Conservation (phyloP, 2,888 invertebrate species). For the Isotomurus palustris region DNA sequence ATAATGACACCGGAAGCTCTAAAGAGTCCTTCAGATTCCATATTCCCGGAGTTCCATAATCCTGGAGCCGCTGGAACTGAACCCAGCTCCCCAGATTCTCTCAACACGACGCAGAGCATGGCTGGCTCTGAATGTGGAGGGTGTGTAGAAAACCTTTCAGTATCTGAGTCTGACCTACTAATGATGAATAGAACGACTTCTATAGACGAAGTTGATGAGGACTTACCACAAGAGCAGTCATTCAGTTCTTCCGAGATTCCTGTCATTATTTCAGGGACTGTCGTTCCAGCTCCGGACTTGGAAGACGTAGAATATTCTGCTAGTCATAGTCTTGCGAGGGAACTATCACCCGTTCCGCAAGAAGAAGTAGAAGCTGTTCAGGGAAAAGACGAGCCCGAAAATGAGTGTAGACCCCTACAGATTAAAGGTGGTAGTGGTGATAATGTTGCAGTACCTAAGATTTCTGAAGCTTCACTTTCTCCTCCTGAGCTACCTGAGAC, state of each 20-base stretch:
- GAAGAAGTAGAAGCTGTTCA: background rate
- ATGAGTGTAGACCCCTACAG: no score
- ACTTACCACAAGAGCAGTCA: constrained; percentile 40
- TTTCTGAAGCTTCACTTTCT: no score
- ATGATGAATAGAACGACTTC: constrained; percentile 45
- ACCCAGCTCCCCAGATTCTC: constrained; percentile 46
- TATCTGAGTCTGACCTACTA: constrained; percentile 41
- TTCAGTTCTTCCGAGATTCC: background rate
- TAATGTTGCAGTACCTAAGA: no score
- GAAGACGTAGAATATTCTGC: no score
- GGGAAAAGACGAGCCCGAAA: no score
- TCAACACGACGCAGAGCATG: constrained; percentile 45
- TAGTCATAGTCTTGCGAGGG: no score
- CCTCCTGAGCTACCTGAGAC: no score
- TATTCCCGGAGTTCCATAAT: constrained; percentile 1
- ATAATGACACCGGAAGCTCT: no score
- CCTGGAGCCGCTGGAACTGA: constrained; percentile 26
- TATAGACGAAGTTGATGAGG: constrained; percentile 46
- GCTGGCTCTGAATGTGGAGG: constrained; percentile 43
- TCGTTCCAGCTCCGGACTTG: no score
- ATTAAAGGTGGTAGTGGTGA: no score
- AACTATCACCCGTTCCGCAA: no score
- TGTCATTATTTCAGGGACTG: background rate
- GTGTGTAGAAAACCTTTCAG: constrained; percentile 38
- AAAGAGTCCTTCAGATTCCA: background rate